Base-by-base conservation (phyloP, 2,113 vertebrate species). In the Rhinoderma darwinii region DNA sequence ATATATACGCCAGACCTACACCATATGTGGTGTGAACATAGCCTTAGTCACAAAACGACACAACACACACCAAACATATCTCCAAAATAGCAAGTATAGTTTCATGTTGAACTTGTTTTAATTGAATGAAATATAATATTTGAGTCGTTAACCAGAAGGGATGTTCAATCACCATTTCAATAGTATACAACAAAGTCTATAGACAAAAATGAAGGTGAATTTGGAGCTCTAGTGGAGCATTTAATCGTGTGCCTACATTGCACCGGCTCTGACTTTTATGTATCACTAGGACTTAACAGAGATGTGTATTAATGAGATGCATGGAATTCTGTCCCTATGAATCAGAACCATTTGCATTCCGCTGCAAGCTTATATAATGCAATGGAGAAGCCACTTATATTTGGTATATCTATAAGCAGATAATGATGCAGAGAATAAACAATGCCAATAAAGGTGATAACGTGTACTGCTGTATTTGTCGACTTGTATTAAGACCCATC, bases 141-240 rank as follows among this genome's bases (percentile, higher is more conserved):
- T 83, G 47, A 37, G 17, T 72, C 27, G 37, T 83, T 72, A 70
- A 83, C 63, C 59, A 83, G 63, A 50, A 72, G 30, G 63, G 18
- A 22, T 61, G 81, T 83, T 70, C 81, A 32, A 27, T 68, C 44
- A 72, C n/a, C 72, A 84, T 76, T 61, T 43, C 37, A 54, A 25
- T 20, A 22, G 50, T 59, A n/a, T 56, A 75, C 51, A 76, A 56
- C 47, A 84, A 75, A 84, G 83, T 84, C 83, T 84, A 84, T 84
- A 84, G 72, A 84, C 83, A 84, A 63, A 41, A 84, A 84, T 84
- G 63, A 86, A 86, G 84, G 59, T 72, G 76, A 80, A 86, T 70
- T 70, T 72, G 61, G 76, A 80, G 84, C 84, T 86, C 84, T 86
- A 86, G 30, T 80, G 61, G 75, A 80, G 76, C 84, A 80, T 80